Percentiles rank a stretch among this genome's conserved stretches.
Evolutionary conservation across 2,797 vertebrate species (phyloP).

Genomic region (Salarias fasciatus): DNA sequence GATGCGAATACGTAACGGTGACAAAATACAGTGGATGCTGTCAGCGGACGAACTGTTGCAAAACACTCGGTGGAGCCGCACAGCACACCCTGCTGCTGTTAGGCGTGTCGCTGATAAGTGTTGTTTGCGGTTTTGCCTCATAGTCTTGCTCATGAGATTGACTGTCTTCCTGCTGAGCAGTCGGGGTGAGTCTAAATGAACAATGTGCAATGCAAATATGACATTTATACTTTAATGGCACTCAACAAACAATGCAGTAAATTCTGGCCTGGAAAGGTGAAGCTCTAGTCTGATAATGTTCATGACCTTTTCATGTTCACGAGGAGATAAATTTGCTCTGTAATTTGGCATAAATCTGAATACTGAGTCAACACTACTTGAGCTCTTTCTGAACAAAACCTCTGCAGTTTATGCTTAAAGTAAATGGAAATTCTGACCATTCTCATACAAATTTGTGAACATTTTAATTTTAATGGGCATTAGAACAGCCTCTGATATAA

Average conservation of each 20-base stretch:
- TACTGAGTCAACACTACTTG: too few species aligned
- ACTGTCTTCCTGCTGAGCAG: constrained; percentile 4
- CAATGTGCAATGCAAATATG: not conserved
- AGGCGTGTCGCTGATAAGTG: constrained; percentile 40
- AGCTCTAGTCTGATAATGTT: not conserved
- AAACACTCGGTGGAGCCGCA: constrained; percentile 11
- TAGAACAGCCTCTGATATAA: too few species aligned
- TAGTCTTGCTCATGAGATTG: constrained; percentile 28
- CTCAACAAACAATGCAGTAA: not conserved
- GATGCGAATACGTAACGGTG: constrained; percentile 2
- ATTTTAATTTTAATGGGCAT: too few species aligned
- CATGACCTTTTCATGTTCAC: not conserved
- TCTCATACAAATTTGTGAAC: too few species aligned
- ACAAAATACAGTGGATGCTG: constrained; percentile 1
- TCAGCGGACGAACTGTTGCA: constrained; percentile 18
- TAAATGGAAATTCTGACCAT: too few species aligned
- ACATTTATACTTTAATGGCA: not conserved
- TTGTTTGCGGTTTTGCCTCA: constrained; percentile 28
- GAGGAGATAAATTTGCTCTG: not conserved
- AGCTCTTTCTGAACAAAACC: too few species aligned
- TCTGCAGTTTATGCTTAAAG: too few species aligned
- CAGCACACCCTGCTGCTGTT: constrained; percentile 3
- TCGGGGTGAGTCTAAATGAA: not conserved
- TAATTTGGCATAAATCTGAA: not conserved
- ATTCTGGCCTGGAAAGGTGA: too few species aligned